Base-by-base conservation (phyloP, 2,888 invertebrate species). In the Lepidochrysops patricia region DNA sequence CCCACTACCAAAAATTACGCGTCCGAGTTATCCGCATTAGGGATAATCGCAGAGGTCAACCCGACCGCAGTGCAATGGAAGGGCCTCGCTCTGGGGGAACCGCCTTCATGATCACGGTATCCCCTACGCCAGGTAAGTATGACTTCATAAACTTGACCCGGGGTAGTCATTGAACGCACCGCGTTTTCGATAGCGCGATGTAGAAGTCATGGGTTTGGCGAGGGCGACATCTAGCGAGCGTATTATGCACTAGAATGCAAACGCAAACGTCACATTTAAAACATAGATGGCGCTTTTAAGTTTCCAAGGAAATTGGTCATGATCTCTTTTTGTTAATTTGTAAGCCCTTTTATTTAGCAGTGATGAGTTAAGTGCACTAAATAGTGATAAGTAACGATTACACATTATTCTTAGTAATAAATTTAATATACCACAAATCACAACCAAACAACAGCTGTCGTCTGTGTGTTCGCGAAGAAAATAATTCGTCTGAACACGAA, bases 91-190 rank as follows among this genome's bases (percentile, higher is more conserved):
- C 61, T 57, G 43, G 57, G 37, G 37, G 57, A 57, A 57, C 43
- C 57, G 57, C 57, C 57, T 57, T 57, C 2, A 25, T 61, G 61
- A 61, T 60, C 57, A 60, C 60, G 60, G 60, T 60, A 13, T 57
- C 60, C 50, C 60, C 57, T 60, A 61, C 61, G 61, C 61, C 61
- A 61, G 58, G 61, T 61, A 61, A 61, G 61, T 61, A 61, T 57
- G 57, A 7, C 15, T 43, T 4, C 1, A 1, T 0, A 0, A 15
- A 2, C 2, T 37, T 4, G 12, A 1, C 15, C 1, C 25, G 32
- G 12, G 15, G 32, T 29, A 56, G 19, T 56, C 19, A 34, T 34
- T 19, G 9, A 23, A 12, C 12, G 9, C n/a, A 6, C 35, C 6
- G 19, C 12, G 35, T 35, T 57, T 23, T 34, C 4, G 19, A 1